Evolutionary conservation across 1,140 invertebrate species (phyloP).

Genomic region (Penaeus vannamei): DNA sequence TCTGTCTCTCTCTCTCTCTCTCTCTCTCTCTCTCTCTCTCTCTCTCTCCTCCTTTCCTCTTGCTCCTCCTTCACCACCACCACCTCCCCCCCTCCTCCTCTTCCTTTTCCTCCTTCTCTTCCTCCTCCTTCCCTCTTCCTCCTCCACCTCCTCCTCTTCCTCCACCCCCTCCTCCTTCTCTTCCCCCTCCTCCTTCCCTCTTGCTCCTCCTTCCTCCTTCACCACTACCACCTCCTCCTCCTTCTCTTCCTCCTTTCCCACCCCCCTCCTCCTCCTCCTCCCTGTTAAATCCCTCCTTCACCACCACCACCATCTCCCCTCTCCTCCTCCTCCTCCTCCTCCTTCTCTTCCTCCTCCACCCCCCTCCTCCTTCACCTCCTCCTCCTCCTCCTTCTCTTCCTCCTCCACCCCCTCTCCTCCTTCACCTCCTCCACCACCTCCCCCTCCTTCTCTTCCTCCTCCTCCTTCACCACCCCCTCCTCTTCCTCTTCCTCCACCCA

Average conservation of each 20-base stretch:
- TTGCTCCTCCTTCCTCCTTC: background rate
- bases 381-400: background rate
- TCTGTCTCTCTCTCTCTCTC: constrained; percentile 31
- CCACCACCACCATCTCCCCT: background rate
- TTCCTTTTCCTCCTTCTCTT: background rate
- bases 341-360: constrained; percentile 9
- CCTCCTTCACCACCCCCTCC: no score
- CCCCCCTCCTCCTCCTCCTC: background rate
- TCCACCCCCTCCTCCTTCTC: background rate
- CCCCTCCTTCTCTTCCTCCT: no score
- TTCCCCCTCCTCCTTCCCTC: background rate
- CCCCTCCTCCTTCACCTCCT: background rate
- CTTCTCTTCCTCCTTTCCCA: background rate
- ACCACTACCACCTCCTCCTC: background rate
- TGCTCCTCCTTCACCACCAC: background rate
- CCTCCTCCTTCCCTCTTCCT: background rate
- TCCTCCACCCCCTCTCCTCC: background rate
- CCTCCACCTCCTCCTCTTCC: background rate
- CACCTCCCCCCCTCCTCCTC: background rate
- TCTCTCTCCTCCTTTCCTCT: background rate
- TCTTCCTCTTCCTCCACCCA: background rate
- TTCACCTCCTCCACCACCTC: background rate
- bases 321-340: background rate
- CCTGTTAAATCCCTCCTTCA: background rate
- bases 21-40: background rate